Base-by-base conservation (phyloP, 2,888 invertebrate species). In the Amphiduros pacificus region DNA sequence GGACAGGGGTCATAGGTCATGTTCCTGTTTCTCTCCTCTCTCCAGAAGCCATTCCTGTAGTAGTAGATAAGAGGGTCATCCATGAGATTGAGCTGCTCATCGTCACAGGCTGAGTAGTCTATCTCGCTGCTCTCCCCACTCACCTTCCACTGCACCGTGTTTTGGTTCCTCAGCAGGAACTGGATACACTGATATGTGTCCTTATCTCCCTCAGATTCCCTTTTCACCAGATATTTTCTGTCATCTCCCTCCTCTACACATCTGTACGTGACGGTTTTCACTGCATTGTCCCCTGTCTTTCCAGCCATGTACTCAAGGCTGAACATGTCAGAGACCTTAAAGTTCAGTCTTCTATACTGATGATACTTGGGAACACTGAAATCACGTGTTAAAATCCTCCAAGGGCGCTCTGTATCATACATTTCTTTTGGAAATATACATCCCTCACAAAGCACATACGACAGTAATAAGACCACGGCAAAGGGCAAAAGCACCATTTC, bases 391-490 rank as follows among this genome's bases (percentile, higher is more conserved):
- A 44, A n/a, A 44, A 44, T 44, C 44, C 44, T 44, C 44, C 44
- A 44, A 17, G n/a, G 44, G 5, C n/a, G 5, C n/a, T 44, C 44
- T 4, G n/a, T 22, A 22, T n/a, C 6, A 44, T 44, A 44, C 44
- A 44, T 44, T n/a, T 44, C 44, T 44, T 44, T 44, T 6, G 44
- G 44, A 22, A 44, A 44, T n/a, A 44, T 44, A 22, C 44, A 44
- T 44, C 22, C 20, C n/a, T 44, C 22, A 17, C n/a, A n/a, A n/a
- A 17, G 11, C 22, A 22, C 44, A 11, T 6, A 44, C 4, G 44
- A 9, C 20, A 44, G n/a, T 6, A 20, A 20, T 22, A 44, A 44
- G 44, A 5, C n/a, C 44, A 44, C n/a, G 9, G 22, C 20, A n/a
- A 44, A 44, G 44, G n/a, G 20, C n/a, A n/a, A 44, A 36, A 36